These are phyloP conservation scores for Burhinus oedicnemus DNA, from an alignment of 2,113 vertebrate genomes.

Conservation along the genomic window DNA sequence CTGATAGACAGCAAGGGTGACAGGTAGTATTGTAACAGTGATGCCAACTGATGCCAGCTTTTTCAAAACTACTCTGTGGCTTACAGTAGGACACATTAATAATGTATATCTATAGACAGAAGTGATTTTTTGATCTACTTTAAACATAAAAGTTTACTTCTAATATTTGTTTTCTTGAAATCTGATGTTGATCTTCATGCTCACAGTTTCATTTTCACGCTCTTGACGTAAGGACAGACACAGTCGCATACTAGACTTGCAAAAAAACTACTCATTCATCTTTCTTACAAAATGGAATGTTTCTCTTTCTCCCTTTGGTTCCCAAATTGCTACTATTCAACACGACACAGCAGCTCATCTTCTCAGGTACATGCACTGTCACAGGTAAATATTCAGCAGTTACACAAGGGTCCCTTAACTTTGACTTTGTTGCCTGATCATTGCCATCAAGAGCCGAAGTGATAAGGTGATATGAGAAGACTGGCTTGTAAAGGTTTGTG, in stretches of 20 bases:
- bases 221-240: background rate
- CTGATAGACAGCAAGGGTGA: background rate
- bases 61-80: background rate
- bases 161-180: background rate
- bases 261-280: background rate
- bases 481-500: background rate
- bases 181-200: background rate
- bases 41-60: background rate
- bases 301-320: background rate
- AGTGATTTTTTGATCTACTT: background rate
- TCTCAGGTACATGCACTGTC: background rate
- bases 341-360: background rate
- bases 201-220: background rate
- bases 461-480: background rate
- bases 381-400: background rate
- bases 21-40: background rate
- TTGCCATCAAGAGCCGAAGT: background rate
- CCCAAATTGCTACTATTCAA: background rate
- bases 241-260: background rate
- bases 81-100: background rate
- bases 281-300: background rate
- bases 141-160: background rate
- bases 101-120: background rate
- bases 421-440: background rate
- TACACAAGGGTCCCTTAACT: background rate